phyloP scores from a whole-genome alignment of 2,888 invertebrate species.

The Ophion ellenae region DNA sequence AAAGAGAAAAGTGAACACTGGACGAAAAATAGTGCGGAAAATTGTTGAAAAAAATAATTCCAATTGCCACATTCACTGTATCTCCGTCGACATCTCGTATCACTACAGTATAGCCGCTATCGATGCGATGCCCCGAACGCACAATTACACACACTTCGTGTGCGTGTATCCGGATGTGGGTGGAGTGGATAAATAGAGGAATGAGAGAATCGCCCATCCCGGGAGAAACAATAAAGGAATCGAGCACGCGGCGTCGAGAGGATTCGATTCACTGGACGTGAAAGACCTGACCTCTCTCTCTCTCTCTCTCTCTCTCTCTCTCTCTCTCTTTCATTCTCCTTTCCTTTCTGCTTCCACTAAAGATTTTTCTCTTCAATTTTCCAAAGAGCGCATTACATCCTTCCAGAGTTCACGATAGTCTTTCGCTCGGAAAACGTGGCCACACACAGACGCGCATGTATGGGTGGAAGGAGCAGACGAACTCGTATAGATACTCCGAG shows the following conservation, averaged over 20 bases:
- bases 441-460: slow-evolving; percentile 21
- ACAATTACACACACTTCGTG: slow-evolving; percentile 52
- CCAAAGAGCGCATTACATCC: slow-evolving; percentile 57
- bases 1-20: too few species aligned
- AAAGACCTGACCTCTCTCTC: slow-evolving; percentile 42
- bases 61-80: slow-evolving; percentile 8
- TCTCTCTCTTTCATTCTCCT: slow-evolving; percentile 19
- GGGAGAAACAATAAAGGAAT: slow-evolving; percentile 59
- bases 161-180: slow-evolving; percentile 32
- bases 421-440: slow-evolving; percentile 47
- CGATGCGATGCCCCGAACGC: slow-evolving; percentile 23
- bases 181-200: slow-evolving; percentile 38
- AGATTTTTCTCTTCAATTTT: slow-evolving; percentile 65
- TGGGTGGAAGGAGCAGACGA: slow-evolving; percentile 4
- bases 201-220: slow-evolving; percentile 37
- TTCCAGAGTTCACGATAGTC: slow-evolving; percentile 32
- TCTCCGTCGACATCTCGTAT: too few species aligned
- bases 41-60: slow-evolving; percentile 15
- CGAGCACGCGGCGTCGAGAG: slow-evolving; percentile 45
- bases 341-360: slow-evolving; percentile 23
- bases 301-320: not conserved
- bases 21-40: not conserved
- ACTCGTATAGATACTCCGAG: slow-evolving; percentile 23
- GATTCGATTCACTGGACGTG: slow-evolving; percentile 62
- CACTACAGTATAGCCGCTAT: too few species aligned